Evolutionary conservation across 1,140 invertebrate species (phyloP).

Genomic region (Rhagoletis zephyria): DNA sequence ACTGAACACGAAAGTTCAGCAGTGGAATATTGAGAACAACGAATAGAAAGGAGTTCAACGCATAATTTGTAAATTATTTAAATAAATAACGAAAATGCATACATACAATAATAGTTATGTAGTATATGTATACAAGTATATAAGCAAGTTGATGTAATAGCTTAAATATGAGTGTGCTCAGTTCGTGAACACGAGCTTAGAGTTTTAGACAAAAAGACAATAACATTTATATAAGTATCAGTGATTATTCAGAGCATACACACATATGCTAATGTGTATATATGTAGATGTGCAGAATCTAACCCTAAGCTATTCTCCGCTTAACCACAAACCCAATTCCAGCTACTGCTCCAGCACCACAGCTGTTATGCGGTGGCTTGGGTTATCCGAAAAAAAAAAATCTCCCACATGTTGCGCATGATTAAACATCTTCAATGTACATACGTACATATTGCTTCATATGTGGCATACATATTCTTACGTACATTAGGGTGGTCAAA

Average conservation of each 20-base stretch:
- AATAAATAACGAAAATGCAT: too few species aligned
- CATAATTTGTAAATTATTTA: too few species aligned
- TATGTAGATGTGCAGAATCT: background rate
- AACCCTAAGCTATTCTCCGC: slow-evolving; percentile 36
- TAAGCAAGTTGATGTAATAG: background rate
- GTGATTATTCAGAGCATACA: background rate
- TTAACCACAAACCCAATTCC: background rate
- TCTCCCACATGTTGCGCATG: slow-evolving; percentile 29
- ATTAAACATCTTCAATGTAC: background rate
- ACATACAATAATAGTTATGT: background rate
- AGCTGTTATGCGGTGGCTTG: background rate
- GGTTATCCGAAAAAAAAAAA: slow-evolving; percentile 32
- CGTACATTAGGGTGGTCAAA: too few species aligned
- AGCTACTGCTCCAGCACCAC: background rate
- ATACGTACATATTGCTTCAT: background rate
- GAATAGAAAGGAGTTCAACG: too few species aligned
- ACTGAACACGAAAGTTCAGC: background rate
- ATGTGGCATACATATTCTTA: too few species aligned
- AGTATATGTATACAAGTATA: too few species aligned
- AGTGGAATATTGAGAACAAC: background rate
- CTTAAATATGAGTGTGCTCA: background rate
- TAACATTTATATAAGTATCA: background rate
- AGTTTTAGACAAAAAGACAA: background rate
- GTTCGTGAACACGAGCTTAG: background rate
- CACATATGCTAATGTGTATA: background rate